Percentiles rank a stretch among this genome's conserved stretches.
Evolutionary conservation across 2,888 invertebrate species (phyloP).

Genomic region (Drosophila pegasa): DNA sequence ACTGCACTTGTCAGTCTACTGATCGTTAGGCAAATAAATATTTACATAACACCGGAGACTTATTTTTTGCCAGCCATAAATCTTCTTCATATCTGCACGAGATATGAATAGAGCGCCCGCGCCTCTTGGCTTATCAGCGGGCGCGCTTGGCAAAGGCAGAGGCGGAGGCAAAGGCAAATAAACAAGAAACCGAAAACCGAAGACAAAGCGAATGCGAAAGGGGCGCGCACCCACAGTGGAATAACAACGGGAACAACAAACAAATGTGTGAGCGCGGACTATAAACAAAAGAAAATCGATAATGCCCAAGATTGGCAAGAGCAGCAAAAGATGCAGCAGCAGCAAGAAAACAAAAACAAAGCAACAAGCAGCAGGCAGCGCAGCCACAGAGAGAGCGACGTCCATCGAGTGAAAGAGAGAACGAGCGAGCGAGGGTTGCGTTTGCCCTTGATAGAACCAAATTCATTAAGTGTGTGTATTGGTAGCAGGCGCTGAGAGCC

Average conservation of each 20-base stretch:
- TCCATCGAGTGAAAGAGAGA: neutral
- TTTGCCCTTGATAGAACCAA: conserved; percentile 46
- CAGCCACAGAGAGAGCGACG: neutral
- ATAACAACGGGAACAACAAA: conserved; percentile 38
- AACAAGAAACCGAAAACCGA: conserved; percentile 48
- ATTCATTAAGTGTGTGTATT: conserved; percentile 28
- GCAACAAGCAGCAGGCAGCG: conserved; percentile 46
- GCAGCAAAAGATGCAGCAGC: conserved; percentile 34
- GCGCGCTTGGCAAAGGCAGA: conserved; percentile 47
- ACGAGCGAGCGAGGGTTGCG: conserved; percentile 43
- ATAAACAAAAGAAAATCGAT: conserved; percentile 77
- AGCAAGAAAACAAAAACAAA: conserved; percentile 50
- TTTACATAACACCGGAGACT: conserved; percentile 1
- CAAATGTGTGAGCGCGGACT: conserved; percentile 39
- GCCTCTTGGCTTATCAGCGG: conserved; percentile 44
- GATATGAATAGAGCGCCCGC: conserved; percentile 18
- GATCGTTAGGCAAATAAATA: conserved; percentile 23
- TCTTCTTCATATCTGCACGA: conserved; percentile 41
- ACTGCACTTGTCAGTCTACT: neutral
- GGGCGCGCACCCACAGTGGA: conserved; percentile 28
- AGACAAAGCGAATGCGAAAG: conserved; percentile 23
- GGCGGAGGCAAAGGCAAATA: conserved; percentile 54
- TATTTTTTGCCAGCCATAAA: conserved; percentile 17
- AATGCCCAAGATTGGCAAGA: conserved; percentile 81
- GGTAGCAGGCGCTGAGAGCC: conserved; percentile 39